Conservation (phyloP, 2,113 vertebrate genomes). For the Hippocampus abdominalis region DNA sequence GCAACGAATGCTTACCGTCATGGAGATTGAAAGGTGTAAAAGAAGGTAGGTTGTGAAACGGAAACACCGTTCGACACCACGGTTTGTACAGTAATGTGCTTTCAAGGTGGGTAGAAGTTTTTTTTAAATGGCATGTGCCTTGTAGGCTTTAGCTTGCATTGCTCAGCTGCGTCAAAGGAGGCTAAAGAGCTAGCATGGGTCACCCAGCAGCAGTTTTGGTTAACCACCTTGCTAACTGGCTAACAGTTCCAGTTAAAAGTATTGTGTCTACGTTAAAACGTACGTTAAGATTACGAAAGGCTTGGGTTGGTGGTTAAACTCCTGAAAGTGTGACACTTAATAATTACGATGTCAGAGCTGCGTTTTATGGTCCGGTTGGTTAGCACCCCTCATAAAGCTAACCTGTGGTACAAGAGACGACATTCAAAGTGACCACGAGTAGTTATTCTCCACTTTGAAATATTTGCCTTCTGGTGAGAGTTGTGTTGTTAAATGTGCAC, state of each 20-base stretch:
- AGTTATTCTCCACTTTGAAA: neutral
- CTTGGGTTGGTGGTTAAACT: neutral
- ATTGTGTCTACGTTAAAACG: neutral
- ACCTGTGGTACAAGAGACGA: neutral
- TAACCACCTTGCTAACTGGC: neutral
- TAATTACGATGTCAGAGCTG: neutral
- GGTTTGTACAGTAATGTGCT: too few relatives aligned
- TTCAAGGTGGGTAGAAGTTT: neutral
- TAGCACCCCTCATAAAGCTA: conserved; percentile 22
- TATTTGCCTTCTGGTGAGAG: neutral
- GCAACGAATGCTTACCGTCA: neutral
- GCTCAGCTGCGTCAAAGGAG: conserved; percentile 45
- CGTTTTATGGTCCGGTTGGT: neutral
- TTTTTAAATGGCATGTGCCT: neutral
- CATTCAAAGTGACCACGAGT: neutral
- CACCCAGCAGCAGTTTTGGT: conserved; percentile 17
- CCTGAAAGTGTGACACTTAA: neutral
- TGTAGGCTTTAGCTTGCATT: neutral
- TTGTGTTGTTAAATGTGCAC: neutral
- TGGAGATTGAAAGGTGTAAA: neutral
- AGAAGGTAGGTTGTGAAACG: conserved; percentile 2
- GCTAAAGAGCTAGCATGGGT: conserved; percentile 43
- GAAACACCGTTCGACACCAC: neutral
- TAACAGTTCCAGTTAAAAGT: too few relatives aligned
- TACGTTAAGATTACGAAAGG: neutral